phyloP scores from a whole-genome alignment of 2,113 vertebrate species.

The Ceyx cyanopectus region DNA sequence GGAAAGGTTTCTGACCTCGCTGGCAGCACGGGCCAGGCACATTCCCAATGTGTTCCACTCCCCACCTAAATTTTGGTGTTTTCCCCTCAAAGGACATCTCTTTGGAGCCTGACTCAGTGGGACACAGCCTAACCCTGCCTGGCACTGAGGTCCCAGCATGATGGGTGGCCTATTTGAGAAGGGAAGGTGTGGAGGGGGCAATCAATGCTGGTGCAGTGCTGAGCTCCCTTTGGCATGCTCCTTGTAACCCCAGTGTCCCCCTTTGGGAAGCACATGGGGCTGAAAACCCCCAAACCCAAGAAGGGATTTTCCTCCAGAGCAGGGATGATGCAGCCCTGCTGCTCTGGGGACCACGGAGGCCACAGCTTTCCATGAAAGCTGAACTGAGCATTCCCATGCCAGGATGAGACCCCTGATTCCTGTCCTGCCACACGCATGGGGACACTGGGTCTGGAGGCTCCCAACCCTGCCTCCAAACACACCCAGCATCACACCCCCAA shows the following conservation, averaged over 20 bases:
- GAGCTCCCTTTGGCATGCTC: no score
- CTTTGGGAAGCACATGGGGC: neutral
- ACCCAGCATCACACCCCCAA: neutral
- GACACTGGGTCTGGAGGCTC: neutral
- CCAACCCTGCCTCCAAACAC: neutral
- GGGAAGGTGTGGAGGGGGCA: no score
- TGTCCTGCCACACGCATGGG: neutral
- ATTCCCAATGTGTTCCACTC: fast-evolving
- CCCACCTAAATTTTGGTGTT: neutral
- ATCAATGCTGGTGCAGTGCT: no score
- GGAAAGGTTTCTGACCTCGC: neutral
- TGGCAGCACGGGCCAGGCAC: fast-evolving
- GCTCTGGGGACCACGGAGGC: neutral
- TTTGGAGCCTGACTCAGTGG: neutral
- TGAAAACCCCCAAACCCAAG: neutral
- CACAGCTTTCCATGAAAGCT: neutral
- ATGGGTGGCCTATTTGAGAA: no score
- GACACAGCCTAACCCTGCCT: neutral
- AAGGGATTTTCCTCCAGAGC: neutral
- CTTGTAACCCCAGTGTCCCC: neutral
- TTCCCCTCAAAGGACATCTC: neutral
- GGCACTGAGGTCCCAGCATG: no score
- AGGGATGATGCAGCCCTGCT: neutral
- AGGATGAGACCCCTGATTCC: neutral
- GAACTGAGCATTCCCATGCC: neutral